Conservation (phyloP, 1,140 invertebrate species). For the Eulimnadia texana region DNA sequence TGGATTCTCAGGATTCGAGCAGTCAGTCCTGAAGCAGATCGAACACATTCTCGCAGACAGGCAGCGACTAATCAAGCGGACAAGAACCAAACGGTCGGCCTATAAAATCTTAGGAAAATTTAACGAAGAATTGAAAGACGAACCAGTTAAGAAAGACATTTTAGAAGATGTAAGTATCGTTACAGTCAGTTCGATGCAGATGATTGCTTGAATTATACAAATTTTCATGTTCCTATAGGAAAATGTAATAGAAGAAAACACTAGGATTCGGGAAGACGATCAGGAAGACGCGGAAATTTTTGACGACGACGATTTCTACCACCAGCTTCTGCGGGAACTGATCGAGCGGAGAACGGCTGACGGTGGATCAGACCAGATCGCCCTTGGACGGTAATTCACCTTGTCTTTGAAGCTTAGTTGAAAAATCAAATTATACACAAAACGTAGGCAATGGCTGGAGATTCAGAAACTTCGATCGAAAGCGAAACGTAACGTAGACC, state of each 20-base stretch:
- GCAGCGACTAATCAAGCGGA: slow-evolving; percentile 55
- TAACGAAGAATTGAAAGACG: slow-evolving; percentile 20
- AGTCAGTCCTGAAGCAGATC: slow-evolving; percentile 69
- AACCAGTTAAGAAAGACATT: slow-evolving; percentile 18
- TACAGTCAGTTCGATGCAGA: not conserved
- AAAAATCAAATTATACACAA: not conserved
- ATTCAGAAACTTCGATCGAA: slow-evolving; percentile 78
- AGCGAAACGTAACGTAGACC: slow-evolving; percentile 80
- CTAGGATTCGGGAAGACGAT: slow-evolving; percentile 27
- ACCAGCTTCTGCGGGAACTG: slow-evolving; percentile 74
- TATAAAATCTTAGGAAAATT: slow-evolving; percentile 53
- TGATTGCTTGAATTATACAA: not conserved
- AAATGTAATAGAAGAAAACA: slow-evolving; percentile 14
- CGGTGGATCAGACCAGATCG: slow-evolving; percentile 60
- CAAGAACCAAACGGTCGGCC: slow-evolving; percentile 60
- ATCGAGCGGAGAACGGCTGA: slow-evolving; percentile 78
- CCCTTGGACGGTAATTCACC: slow-evolving; percentile 38
- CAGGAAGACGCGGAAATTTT: slow-evolving; percentile 74
- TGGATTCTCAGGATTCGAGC: slow-evolving; percentile 46
- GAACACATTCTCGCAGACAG: slow-evolving; percentile 66
- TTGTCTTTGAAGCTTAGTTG: not conserved
- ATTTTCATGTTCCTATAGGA: slow-evolving; percentile 15
- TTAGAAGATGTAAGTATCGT: not conserved
- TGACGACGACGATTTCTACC: slow-evolving; percentile 95
- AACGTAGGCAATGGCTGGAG: slow-evolving; percentile 63